These are phyloP conservation scores for Eulemur albifrons DNA, from an alignment of 2,797 vertebrate genomes.

Conservation along the genomic window DNA sequence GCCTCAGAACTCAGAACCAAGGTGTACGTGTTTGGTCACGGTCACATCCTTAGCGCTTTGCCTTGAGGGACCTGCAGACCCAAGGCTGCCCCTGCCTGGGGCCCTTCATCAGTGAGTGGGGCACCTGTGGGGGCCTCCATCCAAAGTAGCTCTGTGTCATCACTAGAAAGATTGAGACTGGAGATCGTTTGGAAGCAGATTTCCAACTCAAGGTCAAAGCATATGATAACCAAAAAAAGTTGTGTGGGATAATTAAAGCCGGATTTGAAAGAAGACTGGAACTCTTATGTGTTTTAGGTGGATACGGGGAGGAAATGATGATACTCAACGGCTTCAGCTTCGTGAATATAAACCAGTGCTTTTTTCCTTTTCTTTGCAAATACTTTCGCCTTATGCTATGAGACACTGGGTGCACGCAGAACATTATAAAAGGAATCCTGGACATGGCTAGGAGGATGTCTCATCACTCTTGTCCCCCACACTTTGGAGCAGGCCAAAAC, in stretches of 20 bases:
- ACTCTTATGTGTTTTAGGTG: neutral
- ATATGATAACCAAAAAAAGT: neutral
- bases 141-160: neutral
- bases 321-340: neutral
- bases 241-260: neutral
- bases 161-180: neutral
- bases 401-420: neutral
- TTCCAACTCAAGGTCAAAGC: too few relatives aligned
- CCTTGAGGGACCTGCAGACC: neutral
- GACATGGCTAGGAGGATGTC: conserved; percentile 12
- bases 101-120: neutral
- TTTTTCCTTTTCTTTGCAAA: conserved; percentile 6
- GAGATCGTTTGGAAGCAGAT: too few relatives aligned
- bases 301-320: neutral
- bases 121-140: accelerated
- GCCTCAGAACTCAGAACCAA: neutral
- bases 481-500: conserved; percentile 29
- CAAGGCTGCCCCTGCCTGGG: neutral
- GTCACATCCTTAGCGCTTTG: neutral
- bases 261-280: neutral
- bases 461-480: neutral
- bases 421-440: neutral
- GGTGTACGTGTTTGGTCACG: neutral
- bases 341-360: neutral
- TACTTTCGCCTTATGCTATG: neutral